phyloP scores from a whole-genome alignment of 2,113 vertebrate genomes.

The Sinocyclocheilus maitianheensis region DNA sequence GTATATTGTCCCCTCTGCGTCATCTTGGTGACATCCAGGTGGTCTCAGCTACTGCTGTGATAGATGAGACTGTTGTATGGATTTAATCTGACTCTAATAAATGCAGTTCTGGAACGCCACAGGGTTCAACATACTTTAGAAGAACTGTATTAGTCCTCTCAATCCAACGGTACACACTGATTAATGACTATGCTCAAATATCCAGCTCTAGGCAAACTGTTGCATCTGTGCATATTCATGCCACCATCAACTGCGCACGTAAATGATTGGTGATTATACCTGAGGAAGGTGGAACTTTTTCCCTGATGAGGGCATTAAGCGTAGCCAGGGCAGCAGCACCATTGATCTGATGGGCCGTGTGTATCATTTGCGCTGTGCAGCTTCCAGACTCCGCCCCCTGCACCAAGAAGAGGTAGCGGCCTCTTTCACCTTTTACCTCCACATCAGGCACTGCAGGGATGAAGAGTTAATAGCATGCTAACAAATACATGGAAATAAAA shows the following conservation, averaged over 20 bases:
- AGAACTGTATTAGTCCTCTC: conserved; percentile 16
- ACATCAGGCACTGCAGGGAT: conserved; percentile 83
- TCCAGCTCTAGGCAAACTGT: background rate
- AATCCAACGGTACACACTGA: background rate
- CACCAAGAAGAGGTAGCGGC: conserved; percentile 86
- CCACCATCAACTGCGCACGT: background rate
- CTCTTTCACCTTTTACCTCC: conserved; percentile 89
- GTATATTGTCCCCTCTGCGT: background rate
- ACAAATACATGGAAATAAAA: background rate
- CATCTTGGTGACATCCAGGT: conserved; percentile 20
- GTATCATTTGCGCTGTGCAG: conserved; percentile 84
- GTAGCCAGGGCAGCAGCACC: conserved; percentile 80
- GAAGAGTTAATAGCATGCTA: conserved; percentile 21
- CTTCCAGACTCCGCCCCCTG: conserved; percentile 76
- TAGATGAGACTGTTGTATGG: conserved; percentile 19
- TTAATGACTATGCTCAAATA: conserved; percentile 22
- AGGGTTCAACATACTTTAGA: conserved; percentile 10
- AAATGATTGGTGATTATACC: conserved; percentile 60
- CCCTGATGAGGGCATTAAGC: conserved; percentile 75
- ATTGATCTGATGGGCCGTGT: conserved; percentile 89
- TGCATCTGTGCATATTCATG: conserved; percentile 16
- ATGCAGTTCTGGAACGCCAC: background rate
- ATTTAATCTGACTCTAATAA: conserved; percentile 41
- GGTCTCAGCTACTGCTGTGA: background rate
- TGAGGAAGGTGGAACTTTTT: conserved; percentile 61